phyloP scores from a whole-genome alignment of 1,140 invertebrate species.

The Rhynchophorus ferrugineus region DNA sequence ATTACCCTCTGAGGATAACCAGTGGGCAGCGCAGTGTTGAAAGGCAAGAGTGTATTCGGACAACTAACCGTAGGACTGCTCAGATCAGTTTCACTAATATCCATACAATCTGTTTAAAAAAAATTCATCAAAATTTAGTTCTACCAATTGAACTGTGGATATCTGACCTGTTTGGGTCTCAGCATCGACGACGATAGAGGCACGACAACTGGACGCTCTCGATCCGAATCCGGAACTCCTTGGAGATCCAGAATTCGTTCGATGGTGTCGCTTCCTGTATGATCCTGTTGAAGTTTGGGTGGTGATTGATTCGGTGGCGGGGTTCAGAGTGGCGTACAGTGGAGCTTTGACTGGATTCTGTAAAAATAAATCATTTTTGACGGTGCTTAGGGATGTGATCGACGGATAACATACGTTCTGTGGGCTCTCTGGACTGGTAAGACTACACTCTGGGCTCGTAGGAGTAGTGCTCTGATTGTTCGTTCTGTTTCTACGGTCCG shows the following conservation, averaged over 20 bases:
- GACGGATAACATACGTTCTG: constrained; percentile 28
- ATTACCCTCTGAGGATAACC: constrained; percentile 35
- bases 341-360: constrained; percentile 50
- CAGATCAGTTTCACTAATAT: constrained; percentile 49
- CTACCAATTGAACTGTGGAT: too few relatives aligned
- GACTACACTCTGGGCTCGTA: constrained; percentile 43
- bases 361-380: constrained; percentile 13
- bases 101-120: constrained; percentile 51
- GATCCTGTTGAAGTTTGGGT: constrained; percentile 40
- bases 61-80: constrained; percentile 38
- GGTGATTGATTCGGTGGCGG: constrained; percentile 49
- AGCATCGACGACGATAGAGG: constrained; percentile 47
- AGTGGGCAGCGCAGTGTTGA: constrained; percentile 5
- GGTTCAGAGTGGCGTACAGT: constrained; percentile 53
- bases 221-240: constrained; percentile 45
- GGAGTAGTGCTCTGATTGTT: constrained; percentile 43
- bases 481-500: constrained; percentile 32
- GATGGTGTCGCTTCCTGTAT: constrained; percentile 32
- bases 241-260: constrained; percentile 48
- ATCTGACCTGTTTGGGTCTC: constrained; percentile 62
- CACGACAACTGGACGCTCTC: constrained; percentile 37
- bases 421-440: constrained; percentile 42
- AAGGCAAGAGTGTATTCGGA: constrained; percentile 14
- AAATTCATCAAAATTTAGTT: too few relatives aligned
- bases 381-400: neutral